A percentile compares a stretch with the other conserved stretches of the same genome.
These are phyloP conservation scores for Lasioglossum baleicum DNA, from an alignment of 1,140 invertebrate genomes.

Conservation along the genomic window DNA sequence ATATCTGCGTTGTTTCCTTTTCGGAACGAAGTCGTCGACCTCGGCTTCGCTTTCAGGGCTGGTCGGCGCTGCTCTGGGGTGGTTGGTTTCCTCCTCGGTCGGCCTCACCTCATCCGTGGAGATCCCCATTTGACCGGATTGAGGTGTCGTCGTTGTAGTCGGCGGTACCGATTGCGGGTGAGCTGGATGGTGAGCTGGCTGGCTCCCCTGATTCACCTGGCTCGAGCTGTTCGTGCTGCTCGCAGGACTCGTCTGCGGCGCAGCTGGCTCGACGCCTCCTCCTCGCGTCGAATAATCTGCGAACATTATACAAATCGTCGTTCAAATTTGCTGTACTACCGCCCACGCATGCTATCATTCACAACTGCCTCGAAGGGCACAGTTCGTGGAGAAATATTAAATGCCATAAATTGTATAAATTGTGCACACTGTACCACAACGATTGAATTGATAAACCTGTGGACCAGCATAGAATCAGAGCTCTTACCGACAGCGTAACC, in stretches of 20 bases:
- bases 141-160: constrained; percentile 49
- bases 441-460: no score
- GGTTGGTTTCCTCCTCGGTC: constrained; percentile 71
- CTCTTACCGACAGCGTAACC: background rate
- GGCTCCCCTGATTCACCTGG: constrained; percentile 66
- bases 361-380: no score
- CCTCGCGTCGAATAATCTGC: constrained; percentile 67
- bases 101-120: constrained; percentile 72
- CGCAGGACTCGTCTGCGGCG: constrained; percentile 75
- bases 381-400: no score
- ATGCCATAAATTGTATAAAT: no score
- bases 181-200: constrained; percentile 48
- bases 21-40: constrained; percentile 90
- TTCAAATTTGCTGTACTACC: no score
- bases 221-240: constrained; percentile 74
- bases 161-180: constrained; percentile 51
- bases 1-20: constrained; percentile 94
- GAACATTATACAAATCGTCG: background rate
- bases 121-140: constrained; percentile 73
- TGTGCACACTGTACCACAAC: no score
- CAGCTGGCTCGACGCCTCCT: constrained; percentile 69
- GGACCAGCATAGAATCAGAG: no score
- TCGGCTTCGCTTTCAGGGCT: constrained; percentile 88
- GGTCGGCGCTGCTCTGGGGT: constrained; percentile 78
- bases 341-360: no score